These are phyloP conservation scores for Bufo bufo DNA, from an alignment of 2,113 vertebrate species.

Conservation along the genomic window DNA sequence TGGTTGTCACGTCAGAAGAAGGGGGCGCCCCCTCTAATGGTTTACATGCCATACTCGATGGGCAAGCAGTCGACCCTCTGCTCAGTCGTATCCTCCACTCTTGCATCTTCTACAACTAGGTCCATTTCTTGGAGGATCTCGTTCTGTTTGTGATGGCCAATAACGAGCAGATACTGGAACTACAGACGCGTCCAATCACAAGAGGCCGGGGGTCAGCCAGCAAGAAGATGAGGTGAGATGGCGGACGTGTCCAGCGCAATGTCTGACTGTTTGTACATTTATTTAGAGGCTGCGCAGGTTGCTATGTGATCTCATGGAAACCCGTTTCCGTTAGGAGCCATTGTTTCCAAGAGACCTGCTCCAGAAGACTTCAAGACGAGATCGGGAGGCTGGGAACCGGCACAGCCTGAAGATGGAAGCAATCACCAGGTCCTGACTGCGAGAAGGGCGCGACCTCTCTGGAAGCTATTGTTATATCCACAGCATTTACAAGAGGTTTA, in stretches of 20 bases:
- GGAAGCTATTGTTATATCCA: background rate
- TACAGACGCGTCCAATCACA: background rate
- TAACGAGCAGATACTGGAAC: background rate
- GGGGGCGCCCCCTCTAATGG: too few relatives aligned
- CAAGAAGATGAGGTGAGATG: constrained; percentile 58
- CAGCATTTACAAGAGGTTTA: background rate
- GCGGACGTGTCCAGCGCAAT: constrained; percentile 55
- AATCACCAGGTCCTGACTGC: background rate
- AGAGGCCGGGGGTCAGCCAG: constrained; percentile 53
- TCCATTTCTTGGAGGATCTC: background rate
- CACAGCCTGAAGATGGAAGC: background rate
- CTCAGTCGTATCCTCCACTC: background rate
- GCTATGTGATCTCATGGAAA: constrained; percentile 69
- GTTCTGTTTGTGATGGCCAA: background rate
- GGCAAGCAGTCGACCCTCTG: too few relatives aligned
- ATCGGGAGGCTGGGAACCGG: background rate
- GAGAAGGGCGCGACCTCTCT: background rate
- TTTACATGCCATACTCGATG: too few relatives aligned
- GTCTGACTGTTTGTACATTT: constrained; percentile 60
- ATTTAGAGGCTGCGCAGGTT: constrained; percentile 63
- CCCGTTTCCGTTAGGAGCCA: constrained; percentile 50
- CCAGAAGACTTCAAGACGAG: constrained; percentile 39
- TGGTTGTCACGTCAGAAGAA: too few relatives aligned
- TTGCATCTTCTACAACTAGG: background rate
- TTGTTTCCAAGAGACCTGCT: constrained; percentile 57